Conservation (phyloP, 2,888 invertebrate species). For the Amblyjoppa proteus region DNA sequence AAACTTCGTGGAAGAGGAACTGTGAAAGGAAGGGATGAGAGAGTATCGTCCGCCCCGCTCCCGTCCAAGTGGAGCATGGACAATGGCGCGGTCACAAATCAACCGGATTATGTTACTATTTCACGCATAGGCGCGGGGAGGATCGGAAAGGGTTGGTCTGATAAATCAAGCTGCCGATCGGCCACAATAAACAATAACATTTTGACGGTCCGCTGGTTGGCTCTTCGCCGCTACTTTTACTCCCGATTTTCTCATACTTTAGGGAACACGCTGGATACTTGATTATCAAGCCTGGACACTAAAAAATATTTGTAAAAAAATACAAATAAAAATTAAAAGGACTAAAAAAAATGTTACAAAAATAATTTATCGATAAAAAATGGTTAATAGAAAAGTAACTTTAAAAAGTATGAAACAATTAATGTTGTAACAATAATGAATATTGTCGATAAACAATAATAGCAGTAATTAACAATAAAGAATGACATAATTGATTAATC, state of each 20-base stretch:
- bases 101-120: slow-evolving; percentile 84
- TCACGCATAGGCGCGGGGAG: slow-evolving; percentile 78
- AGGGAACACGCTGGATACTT: slow-evolving; percentile 21
- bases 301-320: too few species aligned
- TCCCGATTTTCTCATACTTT: slow-evolving; percentile 48
- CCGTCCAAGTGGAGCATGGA: slow-evolving; percentile 80
- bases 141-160: slow-evolving; percentile 71
- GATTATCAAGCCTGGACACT: not conserved
- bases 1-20: slow-evolving; percentile 10
- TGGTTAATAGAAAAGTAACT: too few species aligned
- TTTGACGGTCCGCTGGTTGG: slow-evolving; percentile 78
- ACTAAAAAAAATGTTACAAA: too few species aligned
- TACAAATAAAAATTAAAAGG: too few species aligned
- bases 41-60: slow-evolving; percentile 66
- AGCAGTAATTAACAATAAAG: too few species aligned
- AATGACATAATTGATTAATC: too few species aligned
- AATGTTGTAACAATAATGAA: too few species aligned
- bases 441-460: too few species aligned
- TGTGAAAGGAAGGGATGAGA: slow-evolving; percentile 44
- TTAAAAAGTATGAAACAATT: too few species aligned
- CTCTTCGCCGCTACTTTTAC: slow-evolving; percentile 47
- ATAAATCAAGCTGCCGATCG: slow-evolving; percentile 83
- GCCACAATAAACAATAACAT: slow-evolving; percentile 83
- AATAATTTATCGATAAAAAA: too few species aligned
- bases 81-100: slow-evolving; percentile 82